Base-by-base conservation (phyloP, 2,113 vertebrate species). In the Cinclus cinclus region DNA sequence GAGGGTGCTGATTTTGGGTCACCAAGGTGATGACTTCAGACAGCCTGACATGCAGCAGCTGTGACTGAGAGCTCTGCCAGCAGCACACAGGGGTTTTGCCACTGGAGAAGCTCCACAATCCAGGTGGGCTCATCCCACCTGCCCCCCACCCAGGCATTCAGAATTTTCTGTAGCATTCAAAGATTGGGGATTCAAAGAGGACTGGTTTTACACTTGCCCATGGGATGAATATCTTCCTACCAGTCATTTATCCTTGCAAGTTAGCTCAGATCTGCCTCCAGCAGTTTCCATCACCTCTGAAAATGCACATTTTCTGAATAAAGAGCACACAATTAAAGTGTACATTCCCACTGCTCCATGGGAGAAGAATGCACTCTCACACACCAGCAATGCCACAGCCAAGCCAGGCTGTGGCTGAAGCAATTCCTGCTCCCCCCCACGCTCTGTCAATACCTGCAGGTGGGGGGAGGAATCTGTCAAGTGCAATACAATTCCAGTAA, bases 401-500 rank as follows among this genome's bases (percentile, higher is more conserved):
- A 81, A 78, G 70, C 15, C 62, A 37, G 59, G 35, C 87, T 58
- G 59, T 0, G 35, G 67, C 68, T 92, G 78, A 11, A 91, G 74
- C 90, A 60, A 68, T 33, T 70, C 18, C 6, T 30, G 90, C 80
- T 87, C 52, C 52, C n/a, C 25, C 23, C 42, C 28, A 0, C 0
- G 7, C 52, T 42, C 87, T 11, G 31, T 83, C 95, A 68, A 90
- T 84, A 78, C 42, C 56, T 81, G 76, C 65, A 63, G 90, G 67
- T 33, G 68, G 64, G 71, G 75, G 81, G 44, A 75, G 83, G 30
- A 82, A 94, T 58, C 87, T 82, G 94, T 87, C 94, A 95, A 42
- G 69, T 69, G 58, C 69, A 87, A 92, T 87, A 83, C 94, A 92
- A 86, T 89, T 89, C 91, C 22, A 84, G 94, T 49, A 89, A 89